Base-by-base conservation (phyloP, 1,140 invertebrate genomes). In the Drosophila fuyamai region DNA sequence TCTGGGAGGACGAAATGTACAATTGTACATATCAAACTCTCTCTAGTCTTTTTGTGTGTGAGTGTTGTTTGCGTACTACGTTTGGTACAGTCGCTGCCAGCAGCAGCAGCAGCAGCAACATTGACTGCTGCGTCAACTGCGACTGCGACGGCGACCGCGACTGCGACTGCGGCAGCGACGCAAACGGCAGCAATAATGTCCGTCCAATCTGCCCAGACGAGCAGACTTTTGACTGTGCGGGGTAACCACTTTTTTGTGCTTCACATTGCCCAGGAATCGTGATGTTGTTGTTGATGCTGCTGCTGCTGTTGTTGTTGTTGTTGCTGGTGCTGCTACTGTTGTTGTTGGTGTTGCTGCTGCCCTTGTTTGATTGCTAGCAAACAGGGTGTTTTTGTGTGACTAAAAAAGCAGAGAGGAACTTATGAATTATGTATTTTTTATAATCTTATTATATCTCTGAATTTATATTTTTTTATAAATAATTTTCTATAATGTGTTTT, bases 201-300 rank as follows among this genome's bases (percentile, higher is more conserved):
- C 82, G 79, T 86, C 84, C 72, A 50, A 66, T 73, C 79, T 70
- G 83, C 59, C 79, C 83, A 88, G 82, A 86, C 82, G 76, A 88
- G 59, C 83, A 86, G 83, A 86, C 83, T 88, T 88, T 88, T 83
- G 84, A 85, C 85, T 90, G 77, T 80, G 76, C 78, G 85, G 74
- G 85, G 83, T 81, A 73, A 90, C 81, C 85, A 89, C 81, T 80
- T 88, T 88, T 88, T 88, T 75, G 79, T 88, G 80, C 83, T 84
- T 79, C 70, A 68, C 79, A 79, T 71, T 79, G 72, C 61, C 71
- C 57, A 43, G 51, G 57, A 50, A 36, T 61, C 44, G 36, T 61
- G 50, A 44, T 72, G 59, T 61, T 66, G 36, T 57, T 76, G 67
- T 63, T 73, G 58, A 62, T 73, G 51, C 59, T 80, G 50, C n/a